Evolutionary conservation across 2,113 vertebrate species (phyloP).

Genomic region (western clawed frog (Xenopus tropicalis)): DNA sequence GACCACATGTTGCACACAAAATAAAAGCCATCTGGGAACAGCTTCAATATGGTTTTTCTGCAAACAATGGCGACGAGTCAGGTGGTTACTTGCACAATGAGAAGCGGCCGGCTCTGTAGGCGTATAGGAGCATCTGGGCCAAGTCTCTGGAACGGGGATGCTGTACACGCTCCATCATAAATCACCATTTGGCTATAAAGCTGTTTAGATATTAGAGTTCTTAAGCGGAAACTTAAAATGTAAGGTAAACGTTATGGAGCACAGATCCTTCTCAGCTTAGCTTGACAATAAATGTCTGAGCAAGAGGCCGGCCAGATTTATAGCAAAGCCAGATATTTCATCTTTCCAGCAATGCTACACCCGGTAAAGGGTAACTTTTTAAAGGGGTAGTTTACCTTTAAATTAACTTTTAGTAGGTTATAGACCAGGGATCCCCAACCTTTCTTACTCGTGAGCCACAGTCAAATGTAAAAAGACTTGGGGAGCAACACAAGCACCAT

Average conservation of each 20-base stretch:
- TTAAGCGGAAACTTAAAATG: conserved; percentile 17
- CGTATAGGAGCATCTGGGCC: conserved; percentile 57
- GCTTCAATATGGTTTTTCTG: conserved; percentile 71
- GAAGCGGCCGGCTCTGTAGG: conserved; percentile 56
- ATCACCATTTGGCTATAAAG: conserved; percentile 42
- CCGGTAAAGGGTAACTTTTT: too few species aligned
- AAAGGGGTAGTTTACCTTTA: too few species aligned
- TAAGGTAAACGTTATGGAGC: conserved; percentile 59
- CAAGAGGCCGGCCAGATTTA: conserved; percentile 26
- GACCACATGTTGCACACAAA: conserved; percentile 78
- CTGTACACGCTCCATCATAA: conserved; percentile 61
- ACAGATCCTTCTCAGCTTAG: conserved; percentile 66
- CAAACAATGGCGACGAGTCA: conserved; percentile 68
- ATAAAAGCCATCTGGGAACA: conserved; percentile 80
- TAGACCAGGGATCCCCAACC: too few species aligned
- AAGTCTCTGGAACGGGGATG: conserved; percentile 54
- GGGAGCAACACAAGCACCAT: too few species aligned
- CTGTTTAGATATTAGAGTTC: too few species aligned
- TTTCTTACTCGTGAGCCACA: too few species aligned
- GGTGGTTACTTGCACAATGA: conserved; percentile 59
- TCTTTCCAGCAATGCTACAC: conserved; percentile 33
- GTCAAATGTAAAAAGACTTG: too few species aligned
- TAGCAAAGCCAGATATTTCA: conserved; percentile 52
- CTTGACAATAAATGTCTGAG: conserved; percentile 60
- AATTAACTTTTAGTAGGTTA: too few species aligned